Evolutionary conservation across 1,140 invertebrate species (phyloP).

Genomic region (Tetragonula clypearis): DNA sequence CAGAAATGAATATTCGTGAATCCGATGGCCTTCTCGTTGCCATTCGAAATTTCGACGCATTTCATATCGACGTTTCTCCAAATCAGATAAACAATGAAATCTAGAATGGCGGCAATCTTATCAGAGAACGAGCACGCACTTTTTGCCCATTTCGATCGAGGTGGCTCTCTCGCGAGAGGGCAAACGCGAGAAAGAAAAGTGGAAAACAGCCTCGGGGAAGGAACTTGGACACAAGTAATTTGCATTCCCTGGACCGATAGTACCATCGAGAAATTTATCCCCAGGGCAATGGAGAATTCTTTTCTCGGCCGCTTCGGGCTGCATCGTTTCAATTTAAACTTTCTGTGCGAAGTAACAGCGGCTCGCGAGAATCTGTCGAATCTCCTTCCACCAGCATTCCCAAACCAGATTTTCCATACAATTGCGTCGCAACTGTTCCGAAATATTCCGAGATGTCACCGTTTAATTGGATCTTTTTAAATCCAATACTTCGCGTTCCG

Average conservation of each 20-base stretch:
- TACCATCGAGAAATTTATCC: slow-evolving; percentile 25
- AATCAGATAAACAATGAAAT: slow-evolving; percentile 4
- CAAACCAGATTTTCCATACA: slow-evolving; percentile 28
- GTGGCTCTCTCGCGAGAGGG: not conserved
- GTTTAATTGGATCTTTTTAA: not conserved
- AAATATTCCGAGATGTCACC: not conserved
- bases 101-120: not conserved
- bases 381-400: not conserved
- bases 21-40: too few relatives aligned
- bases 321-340: slow-evolving; percentile 57
- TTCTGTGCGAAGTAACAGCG: slow-evolving; percentile 15
- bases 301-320: not conserved
- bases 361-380: not conserved
- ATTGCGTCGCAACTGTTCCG: not conserved
- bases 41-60: not conserved
- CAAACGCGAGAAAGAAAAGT: not conserved
- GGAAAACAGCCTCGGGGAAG: not conserved
- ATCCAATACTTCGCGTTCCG: not conserved
- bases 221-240: slow-evolving; percentile 35
- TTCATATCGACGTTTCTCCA: not conserved
- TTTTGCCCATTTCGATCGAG: not conserved
- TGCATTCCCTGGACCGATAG: slow-evolving; percentile 13
- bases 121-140: not conserved
- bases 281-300: slow-evolving; percentile 20
- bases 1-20: not conserved